Base-by-base conservation (phyloP, 2,797 vertebrate genomes). In the Microctenopoma stevenorrisi region DNA sequence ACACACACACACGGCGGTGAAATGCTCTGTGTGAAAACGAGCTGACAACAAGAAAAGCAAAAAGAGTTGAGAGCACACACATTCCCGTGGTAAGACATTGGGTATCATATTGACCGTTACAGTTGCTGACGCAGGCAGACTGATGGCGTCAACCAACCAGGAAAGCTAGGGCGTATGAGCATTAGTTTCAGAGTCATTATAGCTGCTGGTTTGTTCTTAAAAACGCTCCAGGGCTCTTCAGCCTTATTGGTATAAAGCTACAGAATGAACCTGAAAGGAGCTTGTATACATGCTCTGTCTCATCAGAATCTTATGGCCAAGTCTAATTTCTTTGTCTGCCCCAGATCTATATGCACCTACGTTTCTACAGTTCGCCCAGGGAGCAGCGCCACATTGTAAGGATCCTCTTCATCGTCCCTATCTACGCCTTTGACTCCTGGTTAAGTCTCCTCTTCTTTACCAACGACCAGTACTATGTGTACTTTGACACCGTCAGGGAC, bases 401-500 rank as follows among this genome's bases (percentile, higher is more conserved):
- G 35, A 98, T 99, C 89, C 97, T 99, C 85, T 99, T 99, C 93
- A 98, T 99, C 11, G 97, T 99, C 50, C 98, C 98, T 59, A 99
- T 99, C 88, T 99, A 98, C 0, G 97, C 97, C 88, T 97, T 98
- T 1, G 98, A 99, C 89, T 98, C 97, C 0, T 99, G 98, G 98
- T 97, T 99, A 91, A 99, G 98, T 76, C 96, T 99, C 15, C 96
- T 99, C 38, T 99, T 99, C 94, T 98, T 99, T 93, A 99, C 96
- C 90, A 99, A 98, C 1, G 97, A 99, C 88, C 96, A 98, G 90
- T 98, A 96, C 96, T 99, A 99, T 11, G 96, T 99, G 76, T 99
- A 99, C 95, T 99, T 98, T 0, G 95, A 96, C 89, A 99, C 97
- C 0, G 90, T 98, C 72, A 92, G 97, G 12, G 98, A 99, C 92